These are phyloP conservation scores for Cyclophora punctaria DNA, from an alignment of 2,888 invertebrate species.

Conservation along the genomic window DNA sequence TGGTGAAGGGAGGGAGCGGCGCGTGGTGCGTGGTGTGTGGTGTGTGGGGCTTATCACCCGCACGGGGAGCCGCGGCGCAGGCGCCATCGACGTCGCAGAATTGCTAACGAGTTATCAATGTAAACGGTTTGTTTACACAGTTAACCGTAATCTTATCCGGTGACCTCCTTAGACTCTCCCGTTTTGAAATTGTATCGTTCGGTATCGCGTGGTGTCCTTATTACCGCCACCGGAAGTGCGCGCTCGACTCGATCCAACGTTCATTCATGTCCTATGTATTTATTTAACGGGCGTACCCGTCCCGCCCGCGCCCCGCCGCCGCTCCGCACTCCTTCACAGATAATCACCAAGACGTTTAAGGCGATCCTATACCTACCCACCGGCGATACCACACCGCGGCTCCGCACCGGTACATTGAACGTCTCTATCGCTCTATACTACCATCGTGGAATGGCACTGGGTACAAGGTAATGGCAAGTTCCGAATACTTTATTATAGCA, in stretches of 20 bases:
- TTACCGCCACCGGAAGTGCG: constrained; percentile 63
- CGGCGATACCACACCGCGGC: too few relatives aligned
- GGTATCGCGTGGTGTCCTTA: constrained; percentile 66
- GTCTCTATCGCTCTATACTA: constrained; percentile 2
- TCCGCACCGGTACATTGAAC: background rate
- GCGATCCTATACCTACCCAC: constrained; percentile 3
- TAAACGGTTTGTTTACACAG: constrained; percentile 73
- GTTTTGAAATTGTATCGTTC: constrained; percentile 69
- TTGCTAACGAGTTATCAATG: constrained; percentile 69
- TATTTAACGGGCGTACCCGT: constrained; percentile 53
- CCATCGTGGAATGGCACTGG: background rate
- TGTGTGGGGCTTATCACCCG: constrained; percentile 39
- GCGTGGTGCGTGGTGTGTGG: constrained; percentile 4
- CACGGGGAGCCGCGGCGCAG: constrained; percentile 51
- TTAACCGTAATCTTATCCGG: constrained; percentile 73
- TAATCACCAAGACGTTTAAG: constrained; percentile 28
- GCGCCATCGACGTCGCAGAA: constrained; percentile 69
- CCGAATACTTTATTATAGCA: constrained; percentile 9
- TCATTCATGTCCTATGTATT: constrained; percentile 67
- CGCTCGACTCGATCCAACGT: constrained; percentile 52
- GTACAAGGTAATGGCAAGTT: constrained; percentile 14
- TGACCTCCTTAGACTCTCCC: constrained; percentile 73
- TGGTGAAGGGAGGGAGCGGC: too few relatives aligned
- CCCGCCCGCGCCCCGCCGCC: too few relatives aligned
- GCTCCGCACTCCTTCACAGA: constrained; percentile 30